These are phyloP conservation scores for Caenorhabditis inopinata DNA, from an alignment of 1,140 invertebrate genomes.

Conservation along the genomic window DNA sequence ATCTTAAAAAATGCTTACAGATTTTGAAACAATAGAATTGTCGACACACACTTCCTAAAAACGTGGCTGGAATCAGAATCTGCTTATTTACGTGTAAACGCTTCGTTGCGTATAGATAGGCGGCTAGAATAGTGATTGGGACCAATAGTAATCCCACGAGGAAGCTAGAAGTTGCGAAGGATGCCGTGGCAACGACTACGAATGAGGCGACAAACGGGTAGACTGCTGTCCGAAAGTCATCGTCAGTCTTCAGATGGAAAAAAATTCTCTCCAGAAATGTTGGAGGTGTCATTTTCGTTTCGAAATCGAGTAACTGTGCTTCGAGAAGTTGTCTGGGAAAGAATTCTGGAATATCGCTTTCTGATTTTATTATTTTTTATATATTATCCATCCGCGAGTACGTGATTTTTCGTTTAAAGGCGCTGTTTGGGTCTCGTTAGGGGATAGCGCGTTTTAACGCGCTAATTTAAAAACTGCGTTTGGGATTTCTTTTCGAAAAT, in stretches of 20 bases:
- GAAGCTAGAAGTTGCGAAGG: neutral
- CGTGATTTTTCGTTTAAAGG: too few relatives aligned
- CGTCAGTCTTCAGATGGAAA: neutral
- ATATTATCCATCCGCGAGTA: too few relatives aligned
- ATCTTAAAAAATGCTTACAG: neutral
- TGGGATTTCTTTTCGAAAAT: too few relatives aligned
- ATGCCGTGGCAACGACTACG: neutral
- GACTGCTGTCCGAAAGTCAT: neutral
- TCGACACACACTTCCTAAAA: conserved; percentile 26
- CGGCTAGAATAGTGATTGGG: neutral
- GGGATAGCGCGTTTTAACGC: too few relatives aligned
- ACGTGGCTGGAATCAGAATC: neutral
- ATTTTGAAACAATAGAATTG: neutral
- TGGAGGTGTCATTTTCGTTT: too few relatives aligned
- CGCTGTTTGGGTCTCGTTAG: too few relatives aligned
- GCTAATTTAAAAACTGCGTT: too few relatives aligned
- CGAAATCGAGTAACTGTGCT: too few relatives aligned
- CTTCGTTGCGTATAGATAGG: neutral
- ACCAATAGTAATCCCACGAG: neutral
- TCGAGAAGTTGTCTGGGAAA: too few relatives aligned
- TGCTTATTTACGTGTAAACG: neutral
- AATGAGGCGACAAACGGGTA: neutral
- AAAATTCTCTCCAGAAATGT: neutral
- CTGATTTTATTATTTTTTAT: too few relatives aligned
- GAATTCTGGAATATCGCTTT: too few relatives aligned